Conservation (phyloP, 2,888 invertebrate genomes). For the Cataglyphis livida region DNA sequence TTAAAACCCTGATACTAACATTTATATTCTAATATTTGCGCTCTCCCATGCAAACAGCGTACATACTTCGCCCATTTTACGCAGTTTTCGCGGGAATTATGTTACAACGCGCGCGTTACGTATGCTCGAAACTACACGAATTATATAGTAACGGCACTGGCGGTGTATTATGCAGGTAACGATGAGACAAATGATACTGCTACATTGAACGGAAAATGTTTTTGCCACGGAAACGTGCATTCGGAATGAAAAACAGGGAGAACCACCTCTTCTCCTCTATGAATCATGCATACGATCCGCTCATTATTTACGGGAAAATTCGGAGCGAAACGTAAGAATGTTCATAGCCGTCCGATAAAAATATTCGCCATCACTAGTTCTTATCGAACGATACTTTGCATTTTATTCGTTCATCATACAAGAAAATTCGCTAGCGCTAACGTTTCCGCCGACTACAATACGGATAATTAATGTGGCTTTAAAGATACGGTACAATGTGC, state of each 20-base stretch:
- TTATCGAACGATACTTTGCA: constrained; percentile 82
- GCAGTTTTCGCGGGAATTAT: constrained; percentile 8
- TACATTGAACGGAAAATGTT: constrained; percentile 31
- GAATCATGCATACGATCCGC: constrained; percentile 40
- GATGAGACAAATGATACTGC: constrained; percentile 16
- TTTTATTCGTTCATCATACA: constrained; percentile 83
- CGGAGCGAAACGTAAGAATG: background rate
- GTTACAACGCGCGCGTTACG: background rate
- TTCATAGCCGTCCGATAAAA: background rate
- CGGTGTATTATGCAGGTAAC: constrained; percentile 8
- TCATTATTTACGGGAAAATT: background rate
- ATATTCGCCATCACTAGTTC: constrained; percentile 9
- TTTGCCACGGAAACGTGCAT: constrained; percentile 10
- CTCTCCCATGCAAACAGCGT: constrained; percentile 9
- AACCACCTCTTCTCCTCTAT: background rate
- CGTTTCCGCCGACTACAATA: constrained; percentile 79
- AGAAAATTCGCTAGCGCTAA: constrained; percentile 81
- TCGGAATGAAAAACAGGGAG: constrained; percentile 13
- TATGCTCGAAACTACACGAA: background rate
- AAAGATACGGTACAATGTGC: constrained; percentile 82
- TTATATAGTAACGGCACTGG: constrained; percentile 16
- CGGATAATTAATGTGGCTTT: constrained; percentile 77
- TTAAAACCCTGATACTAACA: constrained; percentile 2
- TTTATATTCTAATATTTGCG: constrained; percentile 9
- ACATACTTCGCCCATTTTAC: background rate